Base-by-base conservation (phyloP, 2,797 vertebrate genomes). In the Melanogrammus aeglefinus region DNA sequence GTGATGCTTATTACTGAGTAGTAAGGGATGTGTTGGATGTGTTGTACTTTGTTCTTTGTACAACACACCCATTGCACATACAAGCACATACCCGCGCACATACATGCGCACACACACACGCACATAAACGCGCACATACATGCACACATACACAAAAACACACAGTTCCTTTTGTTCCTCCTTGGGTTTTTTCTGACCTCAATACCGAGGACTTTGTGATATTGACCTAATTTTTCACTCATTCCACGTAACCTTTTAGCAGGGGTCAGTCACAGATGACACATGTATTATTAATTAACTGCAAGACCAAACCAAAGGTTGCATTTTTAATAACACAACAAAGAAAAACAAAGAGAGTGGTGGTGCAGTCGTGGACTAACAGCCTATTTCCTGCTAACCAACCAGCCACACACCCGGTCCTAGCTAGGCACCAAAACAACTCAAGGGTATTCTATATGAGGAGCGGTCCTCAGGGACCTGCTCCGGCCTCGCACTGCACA, bases 371-470 rank as follows among this genome's bases (percentile, higher is more conserved):
- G 29, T 71, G 69, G 69, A 29, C 5, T 29, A 29, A 31, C n/a
- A 29, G 66, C 5, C 27, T 71, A 5, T 24, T 63, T 9, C n/a
- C 57, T 24, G 57, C 57, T 63, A n/a, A 63, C 57, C 57, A 63
- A 63, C 9, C 57, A n/a, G 57, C n/a, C n/a, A 8, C n/a, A 9
- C 21, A 7, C 57, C 57, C 6, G n/a, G n/a, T 6, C 2, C 57
- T 9, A 24, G 21, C 57, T 24, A 63, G 57, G 6, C n/a, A 63
- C 7, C 21, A 88, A 92, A 92, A 89, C 88, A 91, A 91, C 94
- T 94, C 90, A 93, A 93, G 93, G 93, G 91, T 93, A 91, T 94
- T 93, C 91, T 92, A 93, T 94, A 94, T 93, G 89, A 93, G 91
- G 93, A 75, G 76, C 71, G 51, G 83, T 16, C 90, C 92, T 85